phyloP scores from a whole-genome alignment of 2,797 vertebrate genomes.

The Aeoliscus strigatus region DNA sequence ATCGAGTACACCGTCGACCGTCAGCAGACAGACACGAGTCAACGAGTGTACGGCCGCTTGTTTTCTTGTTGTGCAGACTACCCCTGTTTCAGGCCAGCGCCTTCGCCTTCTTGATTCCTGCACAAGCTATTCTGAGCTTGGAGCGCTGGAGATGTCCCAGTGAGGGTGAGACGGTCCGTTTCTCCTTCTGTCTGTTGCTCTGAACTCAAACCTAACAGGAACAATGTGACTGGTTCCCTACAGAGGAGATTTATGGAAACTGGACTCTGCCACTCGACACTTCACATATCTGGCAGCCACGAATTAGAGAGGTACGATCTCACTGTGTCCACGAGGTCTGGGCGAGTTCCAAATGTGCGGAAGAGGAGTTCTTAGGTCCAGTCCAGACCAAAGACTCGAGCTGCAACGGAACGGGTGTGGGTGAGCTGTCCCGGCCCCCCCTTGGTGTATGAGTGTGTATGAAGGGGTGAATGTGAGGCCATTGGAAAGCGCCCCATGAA shows the following conservation, averaged over 20 bases:
- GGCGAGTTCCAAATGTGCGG: too few species aligned
- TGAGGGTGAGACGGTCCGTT: slow-evolving; percentile 72
- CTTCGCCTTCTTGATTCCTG: slow-evolving; percentile 89
- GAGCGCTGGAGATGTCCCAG: slow-evolving; percentile 90
- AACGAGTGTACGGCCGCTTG: too few species aligned
- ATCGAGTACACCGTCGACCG: too few species aligned
- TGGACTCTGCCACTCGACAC: slow-evolving; percentile 86
- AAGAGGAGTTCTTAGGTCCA: too few species aligned
- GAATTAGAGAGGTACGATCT: slow-evolving; percentile 84
- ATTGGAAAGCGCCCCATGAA: too few species aligned
- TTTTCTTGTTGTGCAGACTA: slow-evolving; percentile 69
- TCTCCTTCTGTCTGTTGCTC: neutral
- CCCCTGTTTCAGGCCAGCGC: slow-evolving; percentile 96
- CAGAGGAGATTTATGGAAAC: slow-evolving; percentile 93
- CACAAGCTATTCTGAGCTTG: slow-evolving; percentile 86
- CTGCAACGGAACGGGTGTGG: too few species aligned
- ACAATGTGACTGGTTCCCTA: slow-evolving; percentile 3
- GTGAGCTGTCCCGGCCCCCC: too few species aligned
- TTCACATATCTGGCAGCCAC: slow-evolving; percentile 89
- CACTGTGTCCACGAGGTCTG: neutral
- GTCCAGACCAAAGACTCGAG: too few species aligned
- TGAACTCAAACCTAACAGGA: too few species aligned
- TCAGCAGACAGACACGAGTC: too few species aligned
- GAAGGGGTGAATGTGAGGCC: too few species aligned
- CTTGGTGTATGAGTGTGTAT: too few species aligned